Base-by-base conservation (phyloP, 2,113 vertebrate genomes). In the Bubo bubo region DNA sequence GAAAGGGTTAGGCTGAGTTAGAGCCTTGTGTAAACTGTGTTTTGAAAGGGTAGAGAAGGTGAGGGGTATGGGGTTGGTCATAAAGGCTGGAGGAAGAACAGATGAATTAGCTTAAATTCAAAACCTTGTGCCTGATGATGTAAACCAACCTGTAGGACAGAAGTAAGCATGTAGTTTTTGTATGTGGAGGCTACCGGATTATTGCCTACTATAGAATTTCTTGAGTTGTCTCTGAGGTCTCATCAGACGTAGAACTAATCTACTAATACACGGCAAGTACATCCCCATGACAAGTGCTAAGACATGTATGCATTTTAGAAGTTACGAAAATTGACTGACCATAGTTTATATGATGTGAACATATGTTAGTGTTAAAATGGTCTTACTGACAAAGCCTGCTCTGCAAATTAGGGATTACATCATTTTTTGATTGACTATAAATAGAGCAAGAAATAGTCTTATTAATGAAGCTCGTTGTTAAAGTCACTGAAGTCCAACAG, bases 141-240 rank as follows among this genome's bases (percentile, higher is more conserved):
- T 32, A 70, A 84, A 64, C 13, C 37, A 85, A 41, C 32, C 10
- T 30, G 28, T 14, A 63, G 50, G 43, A 39, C 37, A 24, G 15
- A 76, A 73, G 21, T 75, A 72, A 70, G 7, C 14, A 20, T 41
- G 41, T 19, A 14, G 12, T 81, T 64, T 35, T 6, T 63, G 12
- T 59, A 15, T 0, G 0, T 47, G n/a, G 24, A 70, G 39, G 28
- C 28, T 85, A 9, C 12, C 2, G 3, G 14, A 18, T 53, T 50
- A 41, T 1, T 66, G 14, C 4, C 1, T 43, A 15, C 34, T 71
- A 16, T 0, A 37, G 56, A 71, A 74, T 56, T 85, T 80, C 12
- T 60, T n/a, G 22, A 47, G 5, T n/a, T 74, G 28, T 55, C 30
- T 70, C 70, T 67, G 62, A 71, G 59, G 22, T 10, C 27, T 70